Conservation (phyloP, 2,797 vertebrate genomes). For the Carapus acus region DNA sequence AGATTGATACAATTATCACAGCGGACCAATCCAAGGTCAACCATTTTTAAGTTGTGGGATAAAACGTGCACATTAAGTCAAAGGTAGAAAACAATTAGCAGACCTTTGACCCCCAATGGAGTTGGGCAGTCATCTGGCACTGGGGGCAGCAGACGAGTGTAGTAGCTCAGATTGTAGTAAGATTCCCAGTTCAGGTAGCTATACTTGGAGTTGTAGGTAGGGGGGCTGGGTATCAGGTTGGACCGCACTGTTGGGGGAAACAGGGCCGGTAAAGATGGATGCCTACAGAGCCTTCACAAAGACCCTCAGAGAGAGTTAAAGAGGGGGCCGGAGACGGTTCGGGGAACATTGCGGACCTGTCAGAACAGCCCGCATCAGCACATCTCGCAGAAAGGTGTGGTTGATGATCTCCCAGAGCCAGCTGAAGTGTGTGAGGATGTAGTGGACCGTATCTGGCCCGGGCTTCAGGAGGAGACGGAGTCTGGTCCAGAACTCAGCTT, state of each 20-base stretch:
- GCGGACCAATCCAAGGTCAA: constrained; percentile 27
- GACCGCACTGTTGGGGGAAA: constrained; percentile 75
- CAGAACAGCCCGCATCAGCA: constrained; percentile 86
- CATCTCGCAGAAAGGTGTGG: constrained; percentile 78
- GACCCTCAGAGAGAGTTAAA: too few relatives aligned
- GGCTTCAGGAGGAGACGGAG: constrained; percentile 76
- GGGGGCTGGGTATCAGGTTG: constrained; percentile 88
- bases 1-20: constrained; percentile 23
- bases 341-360: constrained; percentile 79
- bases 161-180: constrained; percentile 88
- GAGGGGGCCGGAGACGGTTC: too few relatives aligned
- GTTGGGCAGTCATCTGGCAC: constrained; percentile 86
- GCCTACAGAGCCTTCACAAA: background rate
- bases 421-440: constrained; percentile 84
- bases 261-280: background rate
- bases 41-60: background rate
- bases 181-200: constrained; percentile 93
- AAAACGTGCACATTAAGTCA: background rate
- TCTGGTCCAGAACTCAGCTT: constrained; percentile 84
- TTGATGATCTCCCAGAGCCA: constrained; percentile 93
- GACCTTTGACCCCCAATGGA: constrained; percentile 89
- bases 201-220: constrained; percentile 87
- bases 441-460: constrained; percentile 76
- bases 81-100: background rate
- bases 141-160: constrained; percentile 85